Evolutionary conservation across 1,140 invertebrate genomes (phyloP), one percentile per base, ranked within the genome.

Genomic region (Maniola jurtina): DNA sequence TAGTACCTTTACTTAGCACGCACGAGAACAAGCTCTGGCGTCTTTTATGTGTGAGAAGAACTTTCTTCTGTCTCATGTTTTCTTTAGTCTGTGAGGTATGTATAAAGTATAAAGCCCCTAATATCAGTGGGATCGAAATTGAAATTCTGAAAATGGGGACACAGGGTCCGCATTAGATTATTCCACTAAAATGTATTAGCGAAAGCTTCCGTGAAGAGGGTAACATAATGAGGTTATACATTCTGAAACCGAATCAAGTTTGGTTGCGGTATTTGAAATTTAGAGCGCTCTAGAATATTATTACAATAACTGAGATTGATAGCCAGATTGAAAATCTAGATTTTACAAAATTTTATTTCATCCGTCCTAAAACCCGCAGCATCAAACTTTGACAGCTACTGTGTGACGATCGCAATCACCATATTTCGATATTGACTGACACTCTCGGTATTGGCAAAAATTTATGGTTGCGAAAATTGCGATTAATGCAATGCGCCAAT

Each of bases 211-310:
- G 72, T 80, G 76, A 81, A 76, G 75, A 80, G 77, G 78, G 77
- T 77, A 76, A 73, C 63, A 67, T 77, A 83, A 83, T 79, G 66
- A 84, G 63, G 72, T 82, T 81, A 80, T 75, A 77, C 64, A 77
- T 79, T 81, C 76, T 63, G 66, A 69, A 79, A 69, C 45, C 55
- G 70, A 80, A 58, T 58, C 52, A 65, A 35, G 45, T 48, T 55
- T 52, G 35, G 45, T 45, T 36, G 58, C 16, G 40, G 15, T 38
- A 16, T 58, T 65, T 58, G 7, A 59, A 48, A 58, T 65, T 50
- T 35, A 35, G 14, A 54, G n/a, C 45, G 14, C 48, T 13, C 48
- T 50, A 11, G 14, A 50, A 16, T 8, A 50, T 15, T n/a, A 50
- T 16, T 50, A 50, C 14, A 50, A 16, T 11, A 45, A 25, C 25